A percentile compares a stretch with the other conserved stretches of the same genome.
phyloP scores from a whole-genome alignment of 2,113 vertebrate genomes.

The Rhegmatorhina hoffmannsi region DNA sequence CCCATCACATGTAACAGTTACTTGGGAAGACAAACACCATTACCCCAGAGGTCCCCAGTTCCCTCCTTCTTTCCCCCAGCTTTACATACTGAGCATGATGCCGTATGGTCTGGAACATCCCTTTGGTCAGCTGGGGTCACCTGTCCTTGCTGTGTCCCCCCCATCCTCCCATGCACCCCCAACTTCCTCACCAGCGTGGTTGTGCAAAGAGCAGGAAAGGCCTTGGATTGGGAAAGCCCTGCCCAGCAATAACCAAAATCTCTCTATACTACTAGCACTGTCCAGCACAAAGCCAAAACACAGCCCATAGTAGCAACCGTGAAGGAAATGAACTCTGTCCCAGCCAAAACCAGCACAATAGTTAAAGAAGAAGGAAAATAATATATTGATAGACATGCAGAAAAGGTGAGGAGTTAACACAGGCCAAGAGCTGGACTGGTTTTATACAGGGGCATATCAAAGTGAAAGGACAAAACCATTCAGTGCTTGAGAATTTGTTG shows the following conservation, averaged over 20 bases:
- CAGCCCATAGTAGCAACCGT: no score
- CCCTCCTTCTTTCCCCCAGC: background rate
- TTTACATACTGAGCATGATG: background rate
- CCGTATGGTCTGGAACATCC: background rate
- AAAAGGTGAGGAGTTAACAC: background rate
- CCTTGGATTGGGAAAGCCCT: background rate
- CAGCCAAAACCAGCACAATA: background rate
- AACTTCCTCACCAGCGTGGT: background rate
- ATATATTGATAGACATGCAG: background rate
- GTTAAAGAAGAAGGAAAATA: background rate
- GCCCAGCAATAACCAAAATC: background rate
- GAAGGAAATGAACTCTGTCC: background rate
- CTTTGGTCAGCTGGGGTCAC: background rate
- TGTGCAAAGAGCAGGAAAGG: background rate
- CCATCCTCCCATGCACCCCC: background rate
- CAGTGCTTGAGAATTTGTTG: background rate
- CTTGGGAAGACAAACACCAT: background rate
- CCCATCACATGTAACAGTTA: background rate
- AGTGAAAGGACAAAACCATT: background rate
- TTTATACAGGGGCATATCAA: background rate
- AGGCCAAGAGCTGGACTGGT: background rate
- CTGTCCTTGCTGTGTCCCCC: background rate
- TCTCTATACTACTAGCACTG: background rate
- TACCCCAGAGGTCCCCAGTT: background rate
- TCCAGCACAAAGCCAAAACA: background rate